Evolutionary conservation across 2,113 vertebrate species (phyloP).

Genomic region (Campylomormyrus numenius): DNA sequence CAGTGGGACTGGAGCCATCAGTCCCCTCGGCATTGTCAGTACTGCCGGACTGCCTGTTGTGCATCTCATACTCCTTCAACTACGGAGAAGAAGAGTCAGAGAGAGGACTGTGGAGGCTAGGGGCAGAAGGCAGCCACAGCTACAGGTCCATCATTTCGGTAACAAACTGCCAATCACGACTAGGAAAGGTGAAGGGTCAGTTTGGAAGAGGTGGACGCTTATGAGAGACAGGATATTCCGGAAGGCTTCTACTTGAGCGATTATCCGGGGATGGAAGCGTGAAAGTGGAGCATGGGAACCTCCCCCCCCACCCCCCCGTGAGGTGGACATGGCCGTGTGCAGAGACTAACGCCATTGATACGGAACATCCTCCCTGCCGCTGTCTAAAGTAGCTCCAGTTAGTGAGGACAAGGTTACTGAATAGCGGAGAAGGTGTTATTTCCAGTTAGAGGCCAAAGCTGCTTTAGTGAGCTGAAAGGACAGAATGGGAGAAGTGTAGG

Average conservation of each 20-base stretch:
- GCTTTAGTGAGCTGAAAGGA: conserved; percentile 51
- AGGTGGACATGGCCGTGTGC: not conserved
- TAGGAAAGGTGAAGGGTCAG: not conserved
- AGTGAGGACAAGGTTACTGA: conserved; percentile 32
- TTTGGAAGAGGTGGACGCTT: conserved; percentile 9
- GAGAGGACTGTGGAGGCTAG: conserved; percentile 46
- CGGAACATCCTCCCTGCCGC: conserved; percentile 10
- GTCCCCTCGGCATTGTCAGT: conserved; percentile 82
- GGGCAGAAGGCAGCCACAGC: conserved; percentile 34
- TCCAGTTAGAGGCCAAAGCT: conserved; percentile 42
- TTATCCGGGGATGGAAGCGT: not conserved
- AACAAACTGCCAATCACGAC: not conserved
- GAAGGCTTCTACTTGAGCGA: conserved; percentile 25
- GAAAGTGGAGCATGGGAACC: not conserved
- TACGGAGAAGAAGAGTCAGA: conserved; percentile 73
- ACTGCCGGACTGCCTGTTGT: conserved; percentile 74
- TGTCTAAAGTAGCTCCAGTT: conserved; percentile 3
- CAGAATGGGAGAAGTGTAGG: not conserved
- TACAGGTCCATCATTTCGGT: conserved; percentile 9
- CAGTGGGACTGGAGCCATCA: conserved; percentile 72
- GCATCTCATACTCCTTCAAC: conserved; percentile 95
- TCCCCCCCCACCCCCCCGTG: conserved; percentile 14
- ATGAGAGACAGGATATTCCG: conserved; percentile 16
- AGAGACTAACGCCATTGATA: not conserved
- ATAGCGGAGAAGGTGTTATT: conserved; percentile 41